phyloP scores from a whole-genome alignment of 2,888 invertebrate species.

The Artemia sinica region DNA sequence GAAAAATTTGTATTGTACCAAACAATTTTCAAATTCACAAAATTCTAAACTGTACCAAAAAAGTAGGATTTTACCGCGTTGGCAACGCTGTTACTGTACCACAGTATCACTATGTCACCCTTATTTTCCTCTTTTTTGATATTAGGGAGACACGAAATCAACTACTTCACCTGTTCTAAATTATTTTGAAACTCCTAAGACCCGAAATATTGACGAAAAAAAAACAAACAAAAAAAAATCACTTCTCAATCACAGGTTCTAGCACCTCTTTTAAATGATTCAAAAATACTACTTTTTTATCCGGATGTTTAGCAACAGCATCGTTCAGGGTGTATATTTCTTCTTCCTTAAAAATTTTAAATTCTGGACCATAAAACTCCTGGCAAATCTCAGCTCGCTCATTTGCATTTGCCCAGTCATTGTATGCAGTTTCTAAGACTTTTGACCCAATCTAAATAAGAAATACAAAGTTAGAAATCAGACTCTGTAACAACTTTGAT shows the following conservation, averaged over 20 bases:
- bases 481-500: no score
- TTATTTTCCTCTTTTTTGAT: no score
- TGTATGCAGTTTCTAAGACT: conserved; percentile 63
- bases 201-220: not conserved
- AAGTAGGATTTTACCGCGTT: no score
- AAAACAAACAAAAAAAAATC: conserved; percentile 23
- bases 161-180: not conserved
- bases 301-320: conserved; percentile 40
- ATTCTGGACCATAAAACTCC: conserved; percentile 83
- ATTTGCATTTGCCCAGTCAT: conserved; percentile 53
- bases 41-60: no score
- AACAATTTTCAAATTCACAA: no score
- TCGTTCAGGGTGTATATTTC: conserved; percentile 49
- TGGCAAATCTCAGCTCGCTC: conserved; percentile 63
- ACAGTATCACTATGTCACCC: no score
- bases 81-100: no score
- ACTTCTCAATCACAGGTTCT: conserved; percentile 35
- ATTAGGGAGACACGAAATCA: no score
- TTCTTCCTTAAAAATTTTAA: conserved; percentile 47
- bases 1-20: no score
- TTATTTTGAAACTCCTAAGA: not conserved
- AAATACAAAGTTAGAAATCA: not conserved
- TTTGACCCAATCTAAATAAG: conserved; percentile 44
- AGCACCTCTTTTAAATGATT: conserved; percentile 35
- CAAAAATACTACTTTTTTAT: conserved; percentile 34